phyloP scores from a whole-genome alignment of 2,113 vertebrate genomes.

The Australoheros scitulus region DNA sequence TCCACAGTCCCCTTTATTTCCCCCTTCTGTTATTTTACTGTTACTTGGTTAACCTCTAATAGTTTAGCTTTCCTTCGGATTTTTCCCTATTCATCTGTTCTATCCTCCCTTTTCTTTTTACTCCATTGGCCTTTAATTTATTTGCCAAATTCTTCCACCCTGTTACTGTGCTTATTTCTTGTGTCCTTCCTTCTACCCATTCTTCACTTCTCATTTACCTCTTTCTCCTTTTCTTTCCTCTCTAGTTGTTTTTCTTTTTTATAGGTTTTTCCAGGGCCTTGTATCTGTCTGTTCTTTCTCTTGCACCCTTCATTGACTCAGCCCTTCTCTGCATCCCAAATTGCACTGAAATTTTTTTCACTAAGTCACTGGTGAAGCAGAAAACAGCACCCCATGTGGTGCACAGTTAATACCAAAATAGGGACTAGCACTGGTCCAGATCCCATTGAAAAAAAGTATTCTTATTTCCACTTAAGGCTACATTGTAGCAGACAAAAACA shows the following conservation, averaged over 20 bases:
- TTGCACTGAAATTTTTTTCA: not conserved
- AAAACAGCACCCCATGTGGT: not conserved
- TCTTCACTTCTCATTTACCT: not conserved
- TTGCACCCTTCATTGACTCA: not conserved
- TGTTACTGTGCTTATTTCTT: not conserved
- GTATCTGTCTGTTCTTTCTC: not conserved
- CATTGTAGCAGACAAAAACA: constrained; percentile 2
- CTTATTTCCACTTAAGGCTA: not conserved
- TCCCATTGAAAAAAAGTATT: not conserved
- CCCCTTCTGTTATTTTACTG: not conserved
- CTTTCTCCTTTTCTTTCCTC: not conserved
- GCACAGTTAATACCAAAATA: not conserved
- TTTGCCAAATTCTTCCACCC: not conserved
- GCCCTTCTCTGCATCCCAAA: not conserved
- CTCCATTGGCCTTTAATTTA: not conserved
- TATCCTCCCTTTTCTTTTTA: not conserved
- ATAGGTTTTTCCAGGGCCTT: not conserved
- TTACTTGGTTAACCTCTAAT: not conserved
- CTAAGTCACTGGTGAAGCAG: not conserved
- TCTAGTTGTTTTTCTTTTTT: not conserved
- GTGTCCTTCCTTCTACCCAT: not conserved
- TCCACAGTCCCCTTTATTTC: not conserved
- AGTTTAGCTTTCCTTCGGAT: not conserved
- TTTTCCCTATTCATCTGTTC: not conserved
- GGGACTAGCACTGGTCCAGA: not conserved